phyloP scores from a whole-genome alignment of 2,888 invertebrate genomes.

The Mantis religiosa region DNA sequence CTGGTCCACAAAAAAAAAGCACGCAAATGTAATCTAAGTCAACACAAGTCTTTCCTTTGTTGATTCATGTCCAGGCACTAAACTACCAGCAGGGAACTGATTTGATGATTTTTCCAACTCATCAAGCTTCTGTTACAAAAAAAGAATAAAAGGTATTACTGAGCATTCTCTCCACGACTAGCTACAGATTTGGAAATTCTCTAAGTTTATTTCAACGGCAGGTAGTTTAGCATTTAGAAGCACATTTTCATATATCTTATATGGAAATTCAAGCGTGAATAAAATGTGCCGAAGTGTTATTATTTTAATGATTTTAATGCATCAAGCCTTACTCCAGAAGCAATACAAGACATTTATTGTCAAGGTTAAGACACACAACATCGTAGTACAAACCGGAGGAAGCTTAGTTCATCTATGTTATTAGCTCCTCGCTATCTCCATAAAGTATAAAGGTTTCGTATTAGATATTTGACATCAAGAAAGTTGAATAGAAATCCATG shows the following conservation, averaged over 20 bases:
- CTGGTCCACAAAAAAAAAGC: neutral
- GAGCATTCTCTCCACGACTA: neutral
- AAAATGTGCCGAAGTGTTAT: too few species aligned
- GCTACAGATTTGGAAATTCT: neutral
- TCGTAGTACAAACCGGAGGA: too few species aligned
- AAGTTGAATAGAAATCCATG: too few species aligned
- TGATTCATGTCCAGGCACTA: neutral
- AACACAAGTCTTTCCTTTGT: neutral
- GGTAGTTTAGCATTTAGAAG: neutral
- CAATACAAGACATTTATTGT: too few species aligned
- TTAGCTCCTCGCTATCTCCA: too few species aligned
- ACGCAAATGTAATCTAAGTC: neutral
- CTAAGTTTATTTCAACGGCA: neutral
- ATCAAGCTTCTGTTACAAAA: neutral
- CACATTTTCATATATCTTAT: neutral
- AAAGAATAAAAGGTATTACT: neutral
- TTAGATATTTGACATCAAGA: too few species aligned
- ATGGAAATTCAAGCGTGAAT: neutral
- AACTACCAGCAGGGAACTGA: neutral
- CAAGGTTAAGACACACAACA: too few species aligned
- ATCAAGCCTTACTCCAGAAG: too few species aligned
- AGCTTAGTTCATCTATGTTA: too few species aligned
- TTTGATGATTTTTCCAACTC: neutral
- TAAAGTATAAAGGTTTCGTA: too few species aligned
- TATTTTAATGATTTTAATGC: too few species aligned